Base-by-base conservation (phyloP, 2,113 vertebrate species). In the Gymnocephalus cernua region DNA sequence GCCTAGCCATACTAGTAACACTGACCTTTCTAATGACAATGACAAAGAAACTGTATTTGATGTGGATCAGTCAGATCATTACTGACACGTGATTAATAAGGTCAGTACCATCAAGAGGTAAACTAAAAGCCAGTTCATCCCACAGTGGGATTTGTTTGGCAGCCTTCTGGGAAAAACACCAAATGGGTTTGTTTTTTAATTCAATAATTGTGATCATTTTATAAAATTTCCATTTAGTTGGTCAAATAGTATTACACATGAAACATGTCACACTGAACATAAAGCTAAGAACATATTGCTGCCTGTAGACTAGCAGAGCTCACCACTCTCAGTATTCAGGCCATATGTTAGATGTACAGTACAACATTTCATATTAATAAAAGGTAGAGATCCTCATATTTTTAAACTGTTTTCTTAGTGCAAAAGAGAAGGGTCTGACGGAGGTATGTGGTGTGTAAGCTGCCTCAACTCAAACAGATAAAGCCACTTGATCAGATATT, bases 401-500 rank as follows among this genome's bases (percentile, higher is more conserved):
- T 59, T 29, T 21, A 21, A 61, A 2, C 18, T 7, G 19, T 48
- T 32, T 19, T 47, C 7, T n/a, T 29, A 9, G 21, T 14, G 15
- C 16, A 35, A 8, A 19, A 23, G 1, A 29, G 25, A 18, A 16
- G 19, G 9, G 5, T 18, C 8, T 23, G 6, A 9, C 0, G 1
- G 23, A 44, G 47, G 44, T 3, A 25, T 67, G 47, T 45, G 21
- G 27, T 45, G 18, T 73, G 35, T 19, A 59, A 51, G 25, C 61
- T n/a, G 32, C 56, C 47, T 57, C 25, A 68, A 15, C 35, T 69
- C 62, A 58, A 67, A 54, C 25, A 15, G 18, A 64, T 63, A 6
- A 57, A 54, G 35, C 45, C 19, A 13, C 25, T 63, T 71, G 21
- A 35, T 65, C 32, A 69, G 15, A 45, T 63, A 53, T 70, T 73